A percentile compares a stretch with the other conserved stretches of the same genome.
Evolutionary conservation across 2,888 invertebrate genomes (phyloP).

Genomic region (Agapetus fuscipes): DNA sequence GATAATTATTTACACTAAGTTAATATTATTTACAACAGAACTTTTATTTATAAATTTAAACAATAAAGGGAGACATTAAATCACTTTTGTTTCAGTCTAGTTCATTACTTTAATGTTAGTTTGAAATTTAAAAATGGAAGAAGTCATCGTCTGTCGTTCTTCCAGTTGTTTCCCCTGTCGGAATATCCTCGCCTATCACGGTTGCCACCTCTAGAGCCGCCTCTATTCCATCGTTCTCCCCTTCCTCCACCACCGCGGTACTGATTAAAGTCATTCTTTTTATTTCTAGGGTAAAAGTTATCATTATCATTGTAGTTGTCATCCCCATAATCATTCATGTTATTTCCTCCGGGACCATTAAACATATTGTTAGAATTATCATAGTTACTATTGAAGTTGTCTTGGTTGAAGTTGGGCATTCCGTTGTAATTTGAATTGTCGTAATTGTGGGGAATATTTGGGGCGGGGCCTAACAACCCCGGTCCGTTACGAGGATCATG

Average conservation of each 20-base stretch:
- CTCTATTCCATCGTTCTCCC: constrained; percentile 17
- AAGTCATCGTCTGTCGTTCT: constrained; percentile 42
- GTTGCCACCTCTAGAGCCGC: constrained; percentile 14
- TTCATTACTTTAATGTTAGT: too few species aligned
- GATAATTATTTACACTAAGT: too few species aligned
- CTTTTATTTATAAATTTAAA: too few species aligned
- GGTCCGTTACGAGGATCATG: constrained; percentile 43
- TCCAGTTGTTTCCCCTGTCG: constrained; percentile 42
- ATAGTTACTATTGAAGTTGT: constrained; percentile 26
- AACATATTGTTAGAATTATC: constrained; percentile 31
- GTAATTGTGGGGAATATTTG: constrained; percentile 44
- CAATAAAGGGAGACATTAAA: constrained; percentile 25
- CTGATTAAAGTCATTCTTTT: constrained; percentile 23
- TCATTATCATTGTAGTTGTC: constrained; percentile 30
- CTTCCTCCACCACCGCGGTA: constrained; percentile 19
- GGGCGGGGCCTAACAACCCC: constrained; percentile 49
- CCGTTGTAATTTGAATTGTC: constrained; percentile 33
- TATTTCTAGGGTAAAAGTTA: constrained; percentile 31
- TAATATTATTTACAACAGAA: too few species aligned
- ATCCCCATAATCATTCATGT: constrained; percentile 30
- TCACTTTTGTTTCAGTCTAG: constrained; percentile 41
- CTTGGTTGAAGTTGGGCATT: constrained; percentile 17
- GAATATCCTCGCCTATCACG: constrained; percentile 30
- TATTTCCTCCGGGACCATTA: constrained; percentile 33
- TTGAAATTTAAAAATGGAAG: constrained; percentile 33